Evolutionary conservation across 2,888 invertebrate species (phyloP), one percentile per base, ranked within the genome.

Genomic region (Heliconius cydno): DNA sequence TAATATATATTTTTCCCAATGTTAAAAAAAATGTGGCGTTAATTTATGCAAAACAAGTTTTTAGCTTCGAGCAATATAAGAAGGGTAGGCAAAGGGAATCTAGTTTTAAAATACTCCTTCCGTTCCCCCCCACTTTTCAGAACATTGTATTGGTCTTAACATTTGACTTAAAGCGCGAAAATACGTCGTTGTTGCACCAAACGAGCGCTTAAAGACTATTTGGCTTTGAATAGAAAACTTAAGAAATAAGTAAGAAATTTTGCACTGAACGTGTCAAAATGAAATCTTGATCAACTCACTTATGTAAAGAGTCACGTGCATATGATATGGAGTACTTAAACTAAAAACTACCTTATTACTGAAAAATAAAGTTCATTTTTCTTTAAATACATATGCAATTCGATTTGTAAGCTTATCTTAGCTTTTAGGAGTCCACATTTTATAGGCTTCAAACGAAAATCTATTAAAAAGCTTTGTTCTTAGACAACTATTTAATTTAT

Each of bases 231-330:
- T 10, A 41, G 12, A 65, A 41, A 15, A 63, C 19, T 46, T 77
- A 38, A 12, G 28, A 66, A 75, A 57, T 1, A 72, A 80, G 60
- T 68, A 80, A 71, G 57, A 71, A 78, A 80, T 57, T 80, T 80
- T 76, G 67, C 52, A 80, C 57, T 52, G 57, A 72, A 80, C 75
- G 75, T 76, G 78, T 77, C 65, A 65, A 80, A 78, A 73, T 72
- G 57, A 66, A 68, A 78, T 72, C 78, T 77, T 79, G 76, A 81
- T 81, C 76, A 81, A 70, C 73, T 77, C 60, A 79, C 76, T 79
- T 81, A 63, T 70, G 65, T 77, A 72, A 57, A 63, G 38, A 68
- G 79, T 79, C 79, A 77, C 77, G 77, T 77, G 78, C 78, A 65
- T 22, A 10, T 41, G 25, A 19, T 60, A 60, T 57, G 13, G n/a